A percentile compares a stretch with the other conserved stretches of the same genome.
Conservation (phyloP, 2,113 vertebrate genomes). For the Thermophis baileyi region DNA sequence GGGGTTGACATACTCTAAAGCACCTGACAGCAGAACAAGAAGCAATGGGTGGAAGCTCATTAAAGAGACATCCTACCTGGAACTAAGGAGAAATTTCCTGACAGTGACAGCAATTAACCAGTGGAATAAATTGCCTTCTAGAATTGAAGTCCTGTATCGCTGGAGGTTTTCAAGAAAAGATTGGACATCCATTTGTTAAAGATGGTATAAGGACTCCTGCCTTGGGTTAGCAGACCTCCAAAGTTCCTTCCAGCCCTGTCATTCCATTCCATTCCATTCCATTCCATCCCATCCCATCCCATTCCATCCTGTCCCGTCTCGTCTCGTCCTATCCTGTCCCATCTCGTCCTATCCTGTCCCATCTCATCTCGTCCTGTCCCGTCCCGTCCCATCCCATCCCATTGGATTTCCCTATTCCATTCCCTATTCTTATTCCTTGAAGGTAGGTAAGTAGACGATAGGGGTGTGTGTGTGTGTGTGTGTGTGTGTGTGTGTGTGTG, state of each 20-base stretch:
- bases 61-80: neutral
- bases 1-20: too few species aligned
- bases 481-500: rapidly evolving
- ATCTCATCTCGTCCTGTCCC: too few species aligned
- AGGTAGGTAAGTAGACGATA: neutral
- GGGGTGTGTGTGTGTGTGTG: too few species aligned
- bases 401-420: neutral
- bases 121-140: neutral
- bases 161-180: neutral
- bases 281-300: neutral
- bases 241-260: neutral
- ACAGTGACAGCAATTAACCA: neutral
- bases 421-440: neutral
- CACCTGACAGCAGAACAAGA: too few species aligned
- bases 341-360: too few species aligned
- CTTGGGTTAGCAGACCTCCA: neutral
- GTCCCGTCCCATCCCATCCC: too few species aligned
- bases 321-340: too few species aligned
- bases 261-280: neutral
- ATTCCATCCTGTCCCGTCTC: rapidly evolving
- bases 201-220: neutral
- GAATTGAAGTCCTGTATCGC: neutral
- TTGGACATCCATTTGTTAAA: neutral
- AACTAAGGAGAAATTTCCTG: neutral
- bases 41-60: neutral